Conservation (phyloP, 2,113 vertebrate genomes). For the Mungos mungo region DNA sequence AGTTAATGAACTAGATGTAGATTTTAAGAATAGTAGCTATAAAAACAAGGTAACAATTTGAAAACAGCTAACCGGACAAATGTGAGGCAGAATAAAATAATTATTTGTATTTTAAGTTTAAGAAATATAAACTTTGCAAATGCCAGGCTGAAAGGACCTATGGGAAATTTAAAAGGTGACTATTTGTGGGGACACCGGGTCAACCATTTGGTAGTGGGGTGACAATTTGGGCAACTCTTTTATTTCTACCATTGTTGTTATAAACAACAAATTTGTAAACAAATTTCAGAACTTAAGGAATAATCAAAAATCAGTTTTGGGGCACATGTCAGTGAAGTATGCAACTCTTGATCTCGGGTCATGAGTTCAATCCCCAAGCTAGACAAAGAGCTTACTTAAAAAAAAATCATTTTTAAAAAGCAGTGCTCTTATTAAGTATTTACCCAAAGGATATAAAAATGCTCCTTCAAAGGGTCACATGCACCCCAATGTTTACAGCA, state of each 20-base stretch:
- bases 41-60: not conserved
- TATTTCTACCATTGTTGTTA: not conserved
- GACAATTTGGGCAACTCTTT: not conserved
- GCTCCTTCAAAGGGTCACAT: no score
- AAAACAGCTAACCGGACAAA: not conserved
- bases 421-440: not conserved
- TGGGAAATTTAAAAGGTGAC: not conserved
- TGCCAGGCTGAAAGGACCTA: not conserved
- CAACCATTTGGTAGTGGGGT: not conserved
- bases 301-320: not conserved
- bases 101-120: not conserved
- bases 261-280: not conserved
- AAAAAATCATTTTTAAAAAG: not conserved
- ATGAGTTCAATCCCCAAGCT: not conserved
- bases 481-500: no score
- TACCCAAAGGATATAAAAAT: no score
- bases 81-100: not conserved
- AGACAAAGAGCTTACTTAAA: not conserved
- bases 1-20: not conserved
- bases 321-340: not conserved
- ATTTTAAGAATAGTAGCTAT: not conserved
- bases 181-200: not conserved
- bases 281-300: not conserved
- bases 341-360: not conserved
- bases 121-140: not conserved